Base-by-base conservation (phyloP, 1,140 invertebrate species). In the Drosophila tani region DNA sequence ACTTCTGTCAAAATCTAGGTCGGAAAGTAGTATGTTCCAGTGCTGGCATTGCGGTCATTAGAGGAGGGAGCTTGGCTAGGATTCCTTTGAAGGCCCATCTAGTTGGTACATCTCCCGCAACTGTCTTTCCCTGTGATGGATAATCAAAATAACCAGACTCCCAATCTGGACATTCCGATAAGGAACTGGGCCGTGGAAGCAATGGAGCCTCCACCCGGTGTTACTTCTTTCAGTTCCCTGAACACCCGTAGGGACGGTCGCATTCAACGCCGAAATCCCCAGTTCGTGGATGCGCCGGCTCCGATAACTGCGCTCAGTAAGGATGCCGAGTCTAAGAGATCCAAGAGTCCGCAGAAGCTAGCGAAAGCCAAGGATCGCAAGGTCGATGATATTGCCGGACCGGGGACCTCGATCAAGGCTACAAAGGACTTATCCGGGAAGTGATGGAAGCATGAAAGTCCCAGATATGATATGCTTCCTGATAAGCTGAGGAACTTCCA, bases 101-200 rank as follows among this genome's bases (percentile, higher is more conserved):
- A 43, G 12, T 8, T 7, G 38, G 46, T 29, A 49, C 29, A 17
- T 3, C 15, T 11, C 9, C 15, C 45, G 38, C 29, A 14, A 5
- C 4, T 19, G 21, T 38, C 46, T n/a, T 43, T 64, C 38, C 24
- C 27, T 2, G 53, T 67, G 27, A 66, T 46, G 21, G 9, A 40
- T 1, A 35, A 43, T 0, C 1, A 14, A 3, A 14, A 15, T 29
- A 51, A 9, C 19, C 15, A 35, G 32, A 35, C 17, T 8, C 14
- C 49, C 27, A n/a, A 35, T 17, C 38, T 55, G 38, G 49, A 50
- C 15, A 14, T 32, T 1, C 47, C 21, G 19, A n/a, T 43, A 5
- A 35, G 15, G 15, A 70, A 70, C 21, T 70, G 67, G 67, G 67
- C 67, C 14, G 67, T 70, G 6, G 64, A 70, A 14, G 67, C 67